These are phyloP conservation scores for Monomorium pharaonis DNA, from an alignment of 1,140 invertebrate genomes.

Conservation along the genomic window DNA sequence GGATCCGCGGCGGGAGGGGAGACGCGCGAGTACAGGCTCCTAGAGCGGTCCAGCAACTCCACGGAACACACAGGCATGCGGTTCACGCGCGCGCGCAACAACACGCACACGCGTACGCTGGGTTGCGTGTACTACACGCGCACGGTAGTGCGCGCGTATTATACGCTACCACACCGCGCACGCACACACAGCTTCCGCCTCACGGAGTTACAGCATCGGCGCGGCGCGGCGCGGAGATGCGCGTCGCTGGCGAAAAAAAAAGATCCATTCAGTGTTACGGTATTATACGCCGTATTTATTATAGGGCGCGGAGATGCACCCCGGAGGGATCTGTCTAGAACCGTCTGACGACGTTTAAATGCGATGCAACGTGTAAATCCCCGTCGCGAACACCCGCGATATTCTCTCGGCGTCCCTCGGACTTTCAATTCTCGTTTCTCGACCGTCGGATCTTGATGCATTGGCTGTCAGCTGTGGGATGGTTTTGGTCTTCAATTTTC, in stretches of 20 bases:
- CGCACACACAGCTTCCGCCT: constrained; percentile 58
- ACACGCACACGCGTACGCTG: constrained; percentile 1
- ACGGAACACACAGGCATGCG: constrained; percentile 39
- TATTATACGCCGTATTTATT: constrained; percentile 46
- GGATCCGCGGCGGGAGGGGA: not conserved
- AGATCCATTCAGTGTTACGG: constrained; percentile 69
- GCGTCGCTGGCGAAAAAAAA: constrained; percentile 54
- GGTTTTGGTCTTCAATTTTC: not conserved
- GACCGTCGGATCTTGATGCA: not conserved
- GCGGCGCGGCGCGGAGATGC: constrained; percentile 27
- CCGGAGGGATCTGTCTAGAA: constrained; percentile 61
- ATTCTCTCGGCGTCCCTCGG: not conserved
- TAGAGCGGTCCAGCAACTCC: constrained; percentile 71
- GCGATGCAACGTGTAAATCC: not conserved
- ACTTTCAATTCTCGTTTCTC: not conserved
- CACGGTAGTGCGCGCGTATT: constrained; percentile 49
- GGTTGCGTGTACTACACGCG: not conserved
- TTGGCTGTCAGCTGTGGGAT: not conserved
- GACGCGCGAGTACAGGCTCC: constrained; percentile 7
- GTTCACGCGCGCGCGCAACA: constrained; percentile 19
- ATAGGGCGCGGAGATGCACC: not conserved
- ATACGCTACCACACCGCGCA: constrained; percentile 54
- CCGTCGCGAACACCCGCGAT: not conserved
- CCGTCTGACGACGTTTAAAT: constrained; percentile 29
- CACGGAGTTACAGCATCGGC: constrained; percentile 20